Conservation (phyloP, 2,113 vertebrate genomes). For the Oostethus manadensis region DNA sequence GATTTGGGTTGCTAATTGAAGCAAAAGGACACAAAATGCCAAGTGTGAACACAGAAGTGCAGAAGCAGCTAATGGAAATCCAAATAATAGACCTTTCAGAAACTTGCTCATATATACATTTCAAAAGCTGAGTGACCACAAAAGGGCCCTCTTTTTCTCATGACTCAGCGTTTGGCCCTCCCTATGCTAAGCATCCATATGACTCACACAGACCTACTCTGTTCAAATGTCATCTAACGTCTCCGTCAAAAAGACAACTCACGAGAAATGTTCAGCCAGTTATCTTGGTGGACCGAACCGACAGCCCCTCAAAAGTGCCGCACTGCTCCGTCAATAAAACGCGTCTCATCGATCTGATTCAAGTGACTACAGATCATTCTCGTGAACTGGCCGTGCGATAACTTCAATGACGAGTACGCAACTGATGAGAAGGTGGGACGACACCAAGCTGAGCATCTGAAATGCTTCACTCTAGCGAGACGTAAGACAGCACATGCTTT, state of each 20-base stretch:
- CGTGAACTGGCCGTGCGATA: not conserved
- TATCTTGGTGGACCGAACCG: not conserved
- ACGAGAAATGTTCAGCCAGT: slow-evolving; percentile 5
- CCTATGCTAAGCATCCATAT: slow-evolving; percentile 16
- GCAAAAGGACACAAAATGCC: not conserved
- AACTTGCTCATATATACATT: slow-evolving; percentile 14
- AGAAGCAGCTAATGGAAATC: slow-evolving; percentile 12
- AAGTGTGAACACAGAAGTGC: not conserved
- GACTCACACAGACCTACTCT: slow-evolving; percentile 27
- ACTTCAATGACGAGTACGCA: not conserved
- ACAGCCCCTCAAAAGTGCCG: not conserved
- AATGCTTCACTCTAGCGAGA: slow-evolving; percentile 21
- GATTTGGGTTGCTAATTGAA: not conserved
- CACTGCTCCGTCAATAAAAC: slow-evolving; percentile 4
- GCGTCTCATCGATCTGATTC: slow-evolving; percentile 9
- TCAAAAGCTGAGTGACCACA: slow-evolving; percentile 20
- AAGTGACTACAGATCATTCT: slow-evolving; percentile 43
- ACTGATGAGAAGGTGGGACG: not conserved
- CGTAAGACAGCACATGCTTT: slow-evolving; percentile 1
- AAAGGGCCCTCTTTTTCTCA: slow-evolving; percentile 10
- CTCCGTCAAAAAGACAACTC: slow-evolving; percentile 21
- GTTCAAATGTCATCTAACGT: slow-evolving; percentile 14
- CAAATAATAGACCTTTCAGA: slow-evolving; percentile 10
- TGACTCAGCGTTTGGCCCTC: slow-evolving; percentile 46
- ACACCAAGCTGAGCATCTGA: slow-evolving; percentile 27